These are phyloP conservation scores for Thalassaphorura encarpata DNA, from an alignment of 1,140 invertebrate genomes.

Conservation along the genomic window DNA sequence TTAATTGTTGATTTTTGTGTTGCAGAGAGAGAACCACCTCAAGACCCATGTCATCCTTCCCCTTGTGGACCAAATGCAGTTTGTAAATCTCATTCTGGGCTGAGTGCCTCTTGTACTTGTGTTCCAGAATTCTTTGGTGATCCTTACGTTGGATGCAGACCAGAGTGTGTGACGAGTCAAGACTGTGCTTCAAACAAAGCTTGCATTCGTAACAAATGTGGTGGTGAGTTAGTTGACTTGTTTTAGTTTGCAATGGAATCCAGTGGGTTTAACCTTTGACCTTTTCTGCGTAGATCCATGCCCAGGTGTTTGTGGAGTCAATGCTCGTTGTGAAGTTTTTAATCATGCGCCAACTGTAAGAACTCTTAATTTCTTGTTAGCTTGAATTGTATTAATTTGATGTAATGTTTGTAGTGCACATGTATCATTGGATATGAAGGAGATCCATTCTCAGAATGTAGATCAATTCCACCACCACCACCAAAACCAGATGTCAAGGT, in stretches of 20 bases:
- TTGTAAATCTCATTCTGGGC: conserved; percentile 40
- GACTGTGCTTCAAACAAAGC: conserved; percentile 28
- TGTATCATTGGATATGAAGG: conserved; percentile 38
- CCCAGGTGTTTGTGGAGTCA: conserved; percentile 37
- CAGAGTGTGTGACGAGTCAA: conserved; percentile 33
- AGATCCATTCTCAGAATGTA: conserved; percentile 33
- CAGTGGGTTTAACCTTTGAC: no score
- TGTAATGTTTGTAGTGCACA: no score
- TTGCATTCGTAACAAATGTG: conserved; percentile 32
- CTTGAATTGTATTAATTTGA: no score
- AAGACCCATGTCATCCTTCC: conserved; percentile 29
- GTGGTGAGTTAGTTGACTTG: no score
- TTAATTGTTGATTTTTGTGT: no score
- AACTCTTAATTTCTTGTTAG: no score
- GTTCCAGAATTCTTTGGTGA: conserved; percentile 32
- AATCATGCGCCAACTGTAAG: conserved; percentile 73
- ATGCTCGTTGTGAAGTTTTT: conserved; percentile 61
- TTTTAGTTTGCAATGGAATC: no score
- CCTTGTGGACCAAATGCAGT: conserved; percentile 39
- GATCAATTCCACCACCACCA: neutral
- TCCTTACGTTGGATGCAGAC: conserved; percentile 37
- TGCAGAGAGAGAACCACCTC: no score
- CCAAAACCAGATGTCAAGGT: neutral
- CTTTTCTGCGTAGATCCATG: conserved; percentile 37
- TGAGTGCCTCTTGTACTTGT: conserved; percentile 1